Evolutionary conservation across 2,888 invertebrate genomes (phyloP), one percentile per base, ranked within the genome.

Genomic region (Leptopilina drosophilae): DNA sequence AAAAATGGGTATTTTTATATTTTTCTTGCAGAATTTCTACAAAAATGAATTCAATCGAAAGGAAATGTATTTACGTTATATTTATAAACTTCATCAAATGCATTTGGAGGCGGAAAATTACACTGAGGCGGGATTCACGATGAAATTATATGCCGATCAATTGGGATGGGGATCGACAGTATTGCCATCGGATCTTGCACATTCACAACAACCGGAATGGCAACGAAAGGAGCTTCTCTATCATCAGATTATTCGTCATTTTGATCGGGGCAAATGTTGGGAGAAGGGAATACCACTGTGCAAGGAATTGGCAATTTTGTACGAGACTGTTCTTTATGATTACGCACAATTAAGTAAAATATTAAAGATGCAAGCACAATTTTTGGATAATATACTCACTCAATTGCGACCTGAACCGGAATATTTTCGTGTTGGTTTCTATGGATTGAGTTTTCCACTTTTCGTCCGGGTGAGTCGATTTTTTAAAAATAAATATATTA

Each of bases 181-280:
- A 75, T 93, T 95, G 0, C 92, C 93, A 0, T 91, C 92, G n/a
- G 96, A 96, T 89, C 94, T 94, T 0, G 94, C 94, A 87, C 95
- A 95, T 89, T 95, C 95, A 0, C 96, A 95, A 5, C 95, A 96
- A 85, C 95, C 95, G 0, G 98, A 98, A 90, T 97, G 97, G 95
- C 96, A 97, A 90, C 94, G 98, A 20, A 98, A 98, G 90, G 98
- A 98, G 90, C 94, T 95, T 64, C 93, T 98, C 0, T 98, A 98
- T 91, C 95, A 96, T 87, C 95, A 97, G 93, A 98, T 98, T 66
- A 94, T 98, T 77, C 95, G 96, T 88, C 98, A 98, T 90, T 98
- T 98, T 89, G 98, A 98, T 89, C 96, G 96, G 84, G 98, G 98
- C 85, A 98, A 98, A 95, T 97, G 98, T 87, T 99, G 98, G 98